Evolutionary conservation across 2,888 invertebrate genomes (phyloP).

Genomic region (Sycophila texana): DNA sequence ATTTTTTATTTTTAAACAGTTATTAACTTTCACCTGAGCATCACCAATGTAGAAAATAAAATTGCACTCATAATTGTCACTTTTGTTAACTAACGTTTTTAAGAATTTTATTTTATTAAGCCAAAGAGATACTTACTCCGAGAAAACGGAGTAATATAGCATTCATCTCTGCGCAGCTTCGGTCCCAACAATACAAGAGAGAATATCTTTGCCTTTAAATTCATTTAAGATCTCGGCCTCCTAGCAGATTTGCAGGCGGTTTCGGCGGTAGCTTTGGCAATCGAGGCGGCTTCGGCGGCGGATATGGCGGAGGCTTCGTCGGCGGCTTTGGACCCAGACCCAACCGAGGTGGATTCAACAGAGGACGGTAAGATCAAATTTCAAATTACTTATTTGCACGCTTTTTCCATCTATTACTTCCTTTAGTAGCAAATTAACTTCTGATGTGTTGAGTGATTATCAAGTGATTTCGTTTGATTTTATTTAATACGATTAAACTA

Average conservation of each 20-base stretch:
- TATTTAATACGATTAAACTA: too few relatives aligned
- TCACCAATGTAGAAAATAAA: background rate
- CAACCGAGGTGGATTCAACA: slow-evolving; percentile 76
- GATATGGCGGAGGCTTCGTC: slow-evolving; percentile 64
- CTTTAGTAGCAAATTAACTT: background rate
- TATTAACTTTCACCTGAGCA: background rate
- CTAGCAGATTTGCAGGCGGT: slow-evolving; percentile 69
- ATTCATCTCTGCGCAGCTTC: slow-evolving; percentile 38
- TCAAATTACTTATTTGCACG: slow-evolving; percentile 10
- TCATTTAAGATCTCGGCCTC: slow-evolving; percentile 55
- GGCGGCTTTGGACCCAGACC: slow-evolving; percentile 75
- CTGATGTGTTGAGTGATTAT: too few relatives aligned
- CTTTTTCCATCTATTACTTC: background rate
- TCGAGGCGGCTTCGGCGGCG: slow-evolving; percentile 68
- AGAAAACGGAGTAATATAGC: background rate
- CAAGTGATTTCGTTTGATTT: too few relatives aligned
- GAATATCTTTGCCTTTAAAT: slow-evolving; percentile 45
- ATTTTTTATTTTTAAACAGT: slow-evolving; percentile 5
- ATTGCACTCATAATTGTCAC: background rate
- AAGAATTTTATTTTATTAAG: background rate
- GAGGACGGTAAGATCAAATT: slow-evolving; percentile 73
- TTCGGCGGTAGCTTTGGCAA: slow-evolving; percentile 68
- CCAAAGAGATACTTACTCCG: background rate
- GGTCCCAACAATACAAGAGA: slow-evolving; percentile 48
- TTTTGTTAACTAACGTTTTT: background rate